These are phyloP conservation scores for Parasteatoda lunata DNA, from an alignment of 2,888 invertebrate species.

Conservation along the genomic window DNA sequence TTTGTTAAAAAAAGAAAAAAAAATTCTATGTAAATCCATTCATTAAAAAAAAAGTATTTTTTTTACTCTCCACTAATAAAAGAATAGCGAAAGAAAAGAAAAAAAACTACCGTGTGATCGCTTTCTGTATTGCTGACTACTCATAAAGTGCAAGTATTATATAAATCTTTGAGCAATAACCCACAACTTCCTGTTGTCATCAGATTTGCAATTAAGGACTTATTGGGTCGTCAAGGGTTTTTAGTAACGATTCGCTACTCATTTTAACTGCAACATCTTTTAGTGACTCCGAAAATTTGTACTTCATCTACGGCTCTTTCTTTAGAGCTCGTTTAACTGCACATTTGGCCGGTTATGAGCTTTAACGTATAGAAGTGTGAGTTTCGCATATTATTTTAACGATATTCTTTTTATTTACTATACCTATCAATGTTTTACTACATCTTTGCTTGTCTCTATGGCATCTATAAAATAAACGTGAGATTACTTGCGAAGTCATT, in stretches of 20 bases:
- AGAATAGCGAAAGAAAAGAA: no score
- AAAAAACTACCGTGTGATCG: no score
- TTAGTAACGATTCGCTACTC: conserved; percentile 62
- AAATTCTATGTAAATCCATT: no score
- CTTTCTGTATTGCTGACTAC: conserved; percentile 20
- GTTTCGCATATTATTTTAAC: no score
- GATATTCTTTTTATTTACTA: no score
- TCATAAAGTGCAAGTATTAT: conserved; percentile 57
- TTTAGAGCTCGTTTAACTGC: conserved; percentile 32
- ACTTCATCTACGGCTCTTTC: conserved; percentile 20
- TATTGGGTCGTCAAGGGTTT: conserved; percentile 67
- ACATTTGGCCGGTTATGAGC: conserved; percentile 27
- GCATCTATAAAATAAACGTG: no score
- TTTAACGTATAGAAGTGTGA: no score
- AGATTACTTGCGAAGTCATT: no score
- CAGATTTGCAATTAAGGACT: conserved; percentile 65
- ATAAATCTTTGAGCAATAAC: conserved; percentile 58
- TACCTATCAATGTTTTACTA: no score
- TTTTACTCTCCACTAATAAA: conserved; percentile 1
- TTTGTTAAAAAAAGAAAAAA: no score
- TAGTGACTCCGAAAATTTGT: conserved; percentile 56
- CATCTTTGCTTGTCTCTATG: no score
- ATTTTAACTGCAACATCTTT: conserved; percentile 44
- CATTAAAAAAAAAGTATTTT: neutral
- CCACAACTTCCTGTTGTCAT: conserved; percentile 56